Base-by-base conservation (phyloP, 2,113 vertebrate genomes). In the Psittacus erithacus region DNA sequence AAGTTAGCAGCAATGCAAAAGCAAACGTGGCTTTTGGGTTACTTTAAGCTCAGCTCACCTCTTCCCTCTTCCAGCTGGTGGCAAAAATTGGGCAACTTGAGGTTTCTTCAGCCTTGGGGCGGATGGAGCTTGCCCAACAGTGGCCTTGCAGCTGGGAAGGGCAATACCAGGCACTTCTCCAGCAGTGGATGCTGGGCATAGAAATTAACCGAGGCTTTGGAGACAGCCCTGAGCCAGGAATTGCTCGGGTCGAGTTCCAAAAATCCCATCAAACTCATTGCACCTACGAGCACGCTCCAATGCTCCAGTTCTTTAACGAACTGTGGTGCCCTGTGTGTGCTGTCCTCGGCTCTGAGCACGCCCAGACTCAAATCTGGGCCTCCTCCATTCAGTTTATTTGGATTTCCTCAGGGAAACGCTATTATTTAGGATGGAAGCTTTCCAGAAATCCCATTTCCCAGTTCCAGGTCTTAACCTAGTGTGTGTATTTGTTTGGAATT, bases 261-360 rank as follows among this genome's bases (percentile, higher is more conserved):
- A 74, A 11, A 28, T 39, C 16, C 29, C 63, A 17, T 19, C 2
- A 4, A 63, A 67, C 15, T 44, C 6, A 5, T 49, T 87, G 9
- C 38, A 33, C 29, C 64, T 19, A 3, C 69, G 22, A 76, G 84
- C 16, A 4, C 57, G 13, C 77, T 69, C 81, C 3, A 8, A 29
- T 7, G 17, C 49, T 10, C 83, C 2, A 9, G 7, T 68, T 49
- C 80, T 35, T 55, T 31, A 53, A 46, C 29, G 3, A 31, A 41
- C n/a, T 4, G 41, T 62, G 59, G 52, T n/a, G 49, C 31, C 65
- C 65, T 3, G 12, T 1, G 13, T 17, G 4, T 7, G 1, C 1
- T 13, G 29, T 38, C 76, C 39, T 8, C 7, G 11, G 49, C 77
- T 7, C 27, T 2, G 59, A 50, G 64, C 52, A 8, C 2, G 2